These are phyloP conservation scores for Diarsia dahlii DNA, from an alignment of 2,888 invertebrate species.

Conservation along the genomic window DNA sequence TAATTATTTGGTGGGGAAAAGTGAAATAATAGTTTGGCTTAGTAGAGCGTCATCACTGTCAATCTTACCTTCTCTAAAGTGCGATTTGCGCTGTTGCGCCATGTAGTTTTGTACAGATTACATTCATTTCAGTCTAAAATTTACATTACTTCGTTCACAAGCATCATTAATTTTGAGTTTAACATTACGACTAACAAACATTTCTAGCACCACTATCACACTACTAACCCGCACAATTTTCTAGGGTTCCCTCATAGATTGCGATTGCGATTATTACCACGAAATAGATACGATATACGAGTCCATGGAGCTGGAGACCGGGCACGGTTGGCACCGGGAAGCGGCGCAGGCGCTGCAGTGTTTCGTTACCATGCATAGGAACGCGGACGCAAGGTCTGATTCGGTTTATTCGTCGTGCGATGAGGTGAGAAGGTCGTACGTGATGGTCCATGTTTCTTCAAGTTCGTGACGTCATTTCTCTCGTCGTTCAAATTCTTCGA, in stretches of 20 bases:
- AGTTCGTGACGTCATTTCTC: conserved; percentile 37
- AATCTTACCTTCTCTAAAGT: not conserved
- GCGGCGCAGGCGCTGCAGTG: conserved; percentile 76
- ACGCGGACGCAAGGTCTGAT: conserved; percentile 72
- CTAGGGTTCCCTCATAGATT: conserved; percentile 67
- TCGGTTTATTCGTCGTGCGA: conserved; percentile 72
- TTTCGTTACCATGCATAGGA: conserved; percentile 75
- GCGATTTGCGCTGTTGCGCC: not conserved
- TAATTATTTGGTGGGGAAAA: not conserved
- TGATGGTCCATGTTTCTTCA: conserved; percentile 4
- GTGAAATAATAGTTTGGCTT: not conserved
- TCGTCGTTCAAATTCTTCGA: conserved; percentile 4
- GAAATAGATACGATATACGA: conserved; percentile 87
- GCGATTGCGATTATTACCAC: conserved; percentile 79
- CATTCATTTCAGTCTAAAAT: no score
- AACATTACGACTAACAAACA: conserved; percentile 29
- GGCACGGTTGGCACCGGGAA: conserved; percentile 75
- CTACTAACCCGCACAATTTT: conserved; percentile 69
- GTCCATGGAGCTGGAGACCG: conserved; percentile 76
- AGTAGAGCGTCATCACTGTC: not conserved
- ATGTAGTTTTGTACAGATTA: no score
- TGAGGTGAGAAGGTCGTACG: conserved; percentile 72
- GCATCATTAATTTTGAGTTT: not conserved
- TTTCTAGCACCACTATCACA: conserved; percentile 5
- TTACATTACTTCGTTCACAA: not conserved